Conservation (phyloP, 37 sponge, comb jelly and placozoan species). For the Halisarca cf. caerulea region DNA sequence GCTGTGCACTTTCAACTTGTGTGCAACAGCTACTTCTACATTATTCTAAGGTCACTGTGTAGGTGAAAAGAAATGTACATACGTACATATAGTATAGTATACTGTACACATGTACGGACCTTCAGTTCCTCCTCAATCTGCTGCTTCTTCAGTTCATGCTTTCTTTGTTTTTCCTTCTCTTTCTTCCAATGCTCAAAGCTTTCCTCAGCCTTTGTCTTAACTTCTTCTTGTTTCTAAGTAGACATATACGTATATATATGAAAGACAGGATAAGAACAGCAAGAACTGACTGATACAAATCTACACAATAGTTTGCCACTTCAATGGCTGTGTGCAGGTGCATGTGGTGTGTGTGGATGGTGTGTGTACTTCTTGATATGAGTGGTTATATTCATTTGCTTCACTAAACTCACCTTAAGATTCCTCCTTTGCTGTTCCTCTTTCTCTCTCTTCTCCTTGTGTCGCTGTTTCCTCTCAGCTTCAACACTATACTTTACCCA, state of each 20-base stretch:
- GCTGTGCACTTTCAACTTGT: too few relatives aligned
- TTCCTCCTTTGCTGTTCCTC: conserved; percentile 2
- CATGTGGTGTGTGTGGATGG: too few relatives aligned
- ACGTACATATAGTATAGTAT: background rate
- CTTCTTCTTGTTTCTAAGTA: background rate
- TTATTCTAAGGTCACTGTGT: too few relatives aligned
- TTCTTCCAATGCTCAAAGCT: background rate
- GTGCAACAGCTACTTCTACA: too few relatives aligned
- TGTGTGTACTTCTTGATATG: too few relatives aligned
- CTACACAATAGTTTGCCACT: too few relatives aligned
- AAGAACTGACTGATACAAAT: too few relatives aligned
- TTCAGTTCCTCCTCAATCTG: background rate
- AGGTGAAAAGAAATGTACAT: too few relatives aligned
- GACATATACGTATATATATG: too few relatives aligned
- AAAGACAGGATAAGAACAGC: too few relatives aligned
- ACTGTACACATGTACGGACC: background rate
- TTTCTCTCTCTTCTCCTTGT: background rate
- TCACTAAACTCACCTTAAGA: background rate
- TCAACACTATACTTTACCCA: background rate
- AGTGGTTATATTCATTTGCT: too few relatives aligned
- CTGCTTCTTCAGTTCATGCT: background rate
- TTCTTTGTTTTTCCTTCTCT: conserved; percentile 1
- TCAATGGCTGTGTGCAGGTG: too few relatives aligned
- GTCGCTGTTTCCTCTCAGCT: background rate
- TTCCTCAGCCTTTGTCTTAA: background rate